Conservation (phyloP, 2,888 invertebrate genomes). For the Drosophila mercatorum region DNA sequence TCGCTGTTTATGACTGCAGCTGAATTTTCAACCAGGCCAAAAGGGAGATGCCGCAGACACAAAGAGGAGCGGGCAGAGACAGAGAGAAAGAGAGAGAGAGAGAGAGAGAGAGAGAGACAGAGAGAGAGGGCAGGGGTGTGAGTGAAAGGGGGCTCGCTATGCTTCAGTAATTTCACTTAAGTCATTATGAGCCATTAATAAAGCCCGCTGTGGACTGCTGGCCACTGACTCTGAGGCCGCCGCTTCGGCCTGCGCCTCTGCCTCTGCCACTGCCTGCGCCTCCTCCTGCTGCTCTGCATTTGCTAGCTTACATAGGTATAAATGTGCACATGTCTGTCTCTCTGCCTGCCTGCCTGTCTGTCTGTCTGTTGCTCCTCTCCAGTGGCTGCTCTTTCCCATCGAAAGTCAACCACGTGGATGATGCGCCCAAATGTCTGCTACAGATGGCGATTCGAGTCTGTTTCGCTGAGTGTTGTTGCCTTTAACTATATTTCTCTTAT, state of each 20-base stretch:
- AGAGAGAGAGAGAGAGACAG: too few species aligned
- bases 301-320: conserved; percentile 44
- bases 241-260: neutral
- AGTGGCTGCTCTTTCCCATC: conserved; percentile 10
- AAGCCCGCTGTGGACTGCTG: conserved; percentile 59
- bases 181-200: conserved; percentile 80
- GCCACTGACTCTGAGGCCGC: conserved; percentile 21
- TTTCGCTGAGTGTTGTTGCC: conserved; percentile 16
- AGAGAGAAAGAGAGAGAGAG: neutral
- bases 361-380: neutral
- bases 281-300: neutral
- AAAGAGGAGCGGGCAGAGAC: conserved; percentile 5
- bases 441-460: conserved; percentile 19
- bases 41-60: conserved; percentile 53
- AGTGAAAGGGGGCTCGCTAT: conserved; percentile 47
- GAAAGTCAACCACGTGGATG: conserved; percentile 37
- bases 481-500: conserved; percentile 5
- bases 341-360: conserved; percentile 5
- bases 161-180: conserved; percentile 84
- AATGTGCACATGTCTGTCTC: conserved; percentile 24
- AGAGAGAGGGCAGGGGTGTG: neutral
- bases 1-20: conserved; percentile 75
- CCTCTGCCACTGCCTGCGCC: neutral
- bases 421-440: conserved; percentile 42
- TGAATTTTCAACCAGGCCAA: conserved; percentile 38